These are phyloP conservation scores for Pseudorhombus dupliciocellatus DNA, from an alignment of 2,113 vertebrate genomes.

Conservation along the genomic window DNA sequence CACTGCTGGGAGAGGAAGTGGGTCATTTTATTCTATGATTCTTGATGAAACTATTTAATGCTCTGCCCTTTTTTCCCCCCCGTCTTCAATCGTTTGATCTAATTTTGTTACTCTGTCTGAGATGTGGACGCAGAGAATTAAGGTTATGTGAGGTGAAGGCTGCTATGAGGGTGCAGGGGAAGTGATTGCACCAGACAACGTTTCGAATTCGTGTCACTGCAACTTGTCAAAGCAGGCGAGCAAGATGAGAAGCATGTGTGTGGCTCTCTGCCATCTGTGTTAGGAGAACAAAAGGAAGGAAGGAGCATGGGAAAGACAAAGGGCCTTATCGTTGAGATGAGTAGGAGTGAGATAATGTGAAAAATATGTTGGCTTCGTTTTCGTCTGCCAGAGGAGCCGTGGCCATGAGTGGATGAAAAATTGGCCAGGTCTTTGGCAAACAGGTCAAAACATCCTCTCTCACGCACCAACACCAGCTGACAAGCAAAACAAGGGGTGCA, in stretches of 20 bases:
- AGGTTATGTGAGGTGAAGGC: conserved; percentile 11
- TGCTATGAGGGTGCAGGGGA: conserved; percentile 24
- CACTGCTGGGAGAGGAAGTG: conserved; percentile 76
- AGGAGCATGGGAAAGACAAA: conserved; percentile 17
- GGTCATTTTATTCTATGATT: conserved; percentile 69
- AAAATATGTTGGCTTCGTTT: conserved; percentile 35
- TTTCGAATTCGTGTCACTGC: conserved; percentile 44
- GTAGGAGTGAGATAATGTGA: conserved; percentile 42
- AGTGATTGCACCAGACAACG: conserved; percentile 19
- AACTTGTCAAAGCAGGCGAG: conserved; percentile 20
- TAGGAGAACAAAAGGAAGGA: not conserved
- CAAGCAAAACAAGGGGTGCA: conserved; percentile 1
- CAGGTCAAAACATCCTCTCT: conserved; percentile 7
- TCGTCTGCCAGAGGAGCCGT: conserved; percentile 30
- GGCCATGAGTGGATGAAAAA: conserved; percentile 4
- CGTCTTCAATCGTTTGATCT: conserved; percentile 70
- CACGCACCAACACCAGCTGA: not conserved
- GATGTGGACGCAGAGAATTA: conserved; percentile 29
- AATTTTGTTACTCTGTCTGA: conserved; percentile 58
- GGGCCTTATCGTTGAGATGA: conserved; percentile 23
- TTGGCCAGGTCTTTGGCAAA: conserved; percentile 20
- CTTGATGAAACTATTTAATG: conserved; percentile 63
- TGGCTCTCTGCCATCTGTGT: conserved; percentile 3
- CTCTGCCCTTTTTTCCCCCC: conserved; percentile 3
- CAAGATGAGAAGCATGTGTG: conserved; percentile 42